Evolutionary conservation across 2,113 vertebrate genomes (phyloP).

Genomic region (Monarcha castaneiventris): DNA sequence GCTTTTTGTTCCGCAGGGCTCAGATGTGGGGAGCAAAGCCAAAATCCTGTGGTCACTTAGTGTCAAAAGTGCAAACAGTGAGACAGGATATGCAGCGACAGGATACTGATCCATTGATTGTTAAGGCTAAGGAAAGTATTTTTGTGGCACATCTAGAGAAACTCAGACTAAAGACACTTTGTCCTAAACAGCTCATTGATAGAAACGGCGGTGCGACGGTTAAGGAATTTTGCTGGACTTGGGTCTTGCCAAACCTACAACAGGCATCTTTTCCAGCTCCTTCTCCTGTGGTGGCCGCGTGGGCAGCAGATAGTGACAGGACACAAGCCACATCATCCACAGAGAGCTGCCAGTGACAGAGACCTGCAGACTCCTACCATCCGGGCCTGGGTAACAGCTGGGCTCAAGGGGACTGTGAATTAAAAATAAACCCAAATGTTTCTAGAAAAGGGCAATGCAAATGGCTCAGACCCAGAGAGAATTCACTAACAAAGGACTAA

Average conservation of each 20-base stretch:
- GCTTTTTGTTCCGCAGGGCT: not conserved
- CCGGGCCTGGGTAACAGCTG: not conserved
- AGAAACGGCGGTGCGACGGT: rapidly evolving
- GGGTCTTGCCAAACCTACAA: not conserved
- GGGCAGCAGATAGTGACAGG: not conserved
- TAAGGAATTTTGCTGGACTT: not conserved
- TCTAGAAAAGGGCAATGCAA: not conserved
- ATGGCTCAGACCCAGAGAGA: not conserved
- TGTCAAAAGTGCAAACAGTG: rapidly evolving
- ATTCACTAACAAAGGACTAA: not conserved
- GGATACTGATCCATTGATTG: not conserved
- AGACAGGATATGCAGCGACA: rapidly evolving
- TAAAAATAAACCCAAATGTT: not conserved
- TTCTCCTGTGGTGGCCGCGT: rapidly evolving
- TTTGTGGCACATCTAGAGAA: not conserved
- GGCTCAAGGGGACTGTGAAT: not conserved
- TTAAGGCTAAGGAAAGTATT: not conserved
- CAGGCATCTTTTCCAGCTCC: not conserved
- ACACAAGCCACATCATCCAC: rapidly evolving
- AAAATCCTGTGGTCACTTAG: not conserved
- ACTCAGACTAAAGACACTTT: not conserved
- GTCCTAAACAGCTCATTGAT: rapidly evolving
- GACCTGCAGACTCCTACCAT: not conserved
- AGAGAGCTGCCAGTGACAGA: rapidly evolving
- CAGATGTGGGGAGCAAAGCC: not conserved